Conservation (phyloP, 2,888 invertebrate genomes). For the Nematopogon swammerdamellus region DNA sequence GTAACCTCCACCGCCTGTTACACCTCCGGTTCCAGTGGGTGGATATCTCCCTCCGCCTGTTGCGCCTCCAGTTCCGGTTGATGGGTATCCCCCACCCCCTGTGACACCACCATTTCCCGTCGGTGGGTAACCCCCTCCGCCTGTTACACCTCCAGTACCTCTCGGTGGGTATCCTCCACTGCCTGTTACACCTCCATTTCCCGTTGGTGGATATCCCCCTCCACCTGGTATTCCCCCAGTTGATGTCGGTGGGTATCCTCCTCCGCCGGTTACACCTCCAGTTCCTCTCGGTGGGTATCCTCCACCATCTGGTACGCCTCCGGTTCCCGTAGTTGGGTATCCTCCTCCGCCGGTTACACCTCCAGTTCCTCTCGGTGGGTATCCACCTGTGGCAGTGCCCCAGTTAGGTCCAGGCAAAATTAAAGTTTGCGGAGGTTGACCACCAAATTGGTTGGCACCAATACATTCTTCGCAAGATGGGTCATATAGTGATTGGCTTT, state of each 20-base stretch:
- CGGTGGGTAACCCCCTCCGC: conserved; percentile 3
- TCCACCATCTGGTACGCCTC: conserved; percentile 5
- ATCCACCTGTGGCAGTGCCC: too few species aligned
- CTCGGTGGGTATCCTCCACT: conserved; percentile 4
- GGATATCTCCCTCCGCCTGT: conserved; percentile 4
- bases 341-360: conserved; percentile 8
- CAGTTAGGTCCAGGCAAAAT: background rate
- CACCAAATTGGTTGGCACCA: conserved; percentile 20
- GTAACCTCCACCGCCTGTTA: too few species aligned
- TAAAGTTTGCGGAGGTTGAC: background rate
- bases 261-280: conserved; percentile 5
- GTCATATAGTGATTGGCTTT: conserved; percentile 75
- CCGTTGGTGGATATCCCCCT: conserved; percentile 5
- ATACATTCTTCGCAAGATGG: conserved; percentile 67
- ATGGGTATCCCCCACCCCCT: too few species aligned
- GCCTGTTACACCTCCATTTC: conserved; percentile 4
- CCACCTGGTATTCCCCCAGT: conserved; percentile 4
- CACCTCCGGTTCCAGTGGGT: conserved; percentile 5
- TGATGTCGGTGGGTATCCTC: conserved; percentile 2
- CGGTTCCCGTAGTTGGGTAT: background rate
- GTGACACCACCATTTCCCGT: conserved; percentile 6
- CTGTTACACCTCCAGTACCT: conserved; percentile 5
- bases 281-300: conserved; percentile 5
- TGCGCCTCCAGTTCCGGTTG: too few species aligned
- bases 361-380: conserved; percentile 10